Evolutionary conservation across 2,888 invertebrate genomes (phyloP), one percentile per base, ranked within the genome.

Genomic region (Physocephala rufipes): DNA sequence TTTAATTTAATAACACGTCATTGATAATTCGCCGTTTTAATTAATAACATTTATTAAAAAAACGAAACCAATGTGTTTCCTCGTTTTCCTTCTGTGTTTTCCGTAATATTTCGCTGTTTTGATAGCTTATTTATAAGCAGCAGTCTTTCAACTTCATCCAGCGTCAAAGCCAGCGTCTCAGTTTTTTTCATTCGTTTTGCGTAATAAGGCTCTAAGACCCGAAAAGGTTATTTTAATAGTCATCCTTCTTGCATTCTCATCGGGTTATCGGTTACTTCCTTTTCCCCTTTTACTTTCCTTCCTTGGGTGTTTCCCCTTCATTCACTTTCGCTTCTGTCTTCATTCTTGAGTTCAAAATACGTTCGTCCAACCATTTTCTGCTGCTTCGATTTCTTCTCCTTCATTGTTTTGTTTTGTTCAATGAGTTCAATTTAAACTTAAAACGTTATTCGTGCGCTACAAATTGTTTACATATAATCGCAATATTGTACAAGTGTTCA

Each of bases 381-480:
- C n/a, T 19, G 30, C 66, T 63, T 47, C 26, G n/a, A n/a, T n/a
- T n/a, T n/a, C n/a, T n/a, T n/a, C n/a, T n/a, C n/a, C n/a, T n/a
- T n/a, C n/a, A n/a, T n/a, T n/a, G n/a, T 63, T 55, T 26, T 55
- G 36, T 51, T 49, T 30, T 16, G 30, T 47, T n/a, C 26, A 49
- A 19, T 28, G 58, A 28, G 59, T 68, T 68, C 45, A 66, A 51
- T 30, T 51, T 68, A 1, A 21, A 19, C 61, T 61, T 36, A 62
- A 81, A 76, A 75, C 73, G 74, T 75, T 68, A 72, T 64, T 78
- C 79, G 78, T 78, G 78, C 77, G 77, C 79, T 79, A 80, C 82
- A 82, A 82, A 81, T 81, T 81, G 80, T 77, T 77, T 81, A 81
- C 82, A 81, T 81, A 81, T 81, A 81, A 80, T 78, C 80, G 79